Base-by-base conservation (phyloP, 2,888 invertebrate genomes). In the Cephalotes varians region DNA sequence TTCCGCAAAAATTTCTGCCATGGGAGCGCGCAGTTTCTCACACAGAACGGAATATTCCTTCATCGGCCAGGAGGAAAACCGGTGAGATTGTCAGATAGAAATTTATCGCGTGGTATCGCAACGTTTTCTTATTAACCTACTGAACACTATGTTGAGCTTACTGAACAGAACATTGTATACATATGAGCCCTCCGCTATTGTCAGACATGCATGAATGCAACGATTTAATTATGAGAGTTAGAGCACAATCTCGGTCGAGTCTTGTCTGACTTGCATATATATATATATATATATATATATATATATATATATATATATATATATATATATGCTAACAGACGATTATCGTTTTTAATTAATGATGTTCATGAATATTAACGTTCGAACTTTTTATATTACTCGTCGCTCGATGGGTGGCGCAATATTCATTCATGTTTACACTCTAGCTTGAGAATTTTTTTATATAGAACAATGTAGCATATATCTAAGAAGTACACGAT, bases 61-160 rank as follows among this genome's bases (percentile, higher is more conserved):
- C 44, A 56, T 56, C 21, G 73, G 49, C 28, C 40, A 31, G 5
- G 77, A 56, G 44, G 25, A 49, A 49, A 62, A 65, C 73, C 56
- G 76, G 64, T 64, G 87, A 77, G 79, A 83, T 73, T 83, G 67
- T 49, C 62, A 37, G 71, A 67, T 72, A 71, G 74, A 88, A 77
- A 83, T 88, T 86, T 85, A 88, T n/a, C n/a, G 83, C 88, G 62
- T n/a, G 21, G 37, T 3, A 65, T 62, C 65, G 51, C 86, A 81
- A 82, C 64, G 73, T 72, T 81, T 81, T 86, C 85, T 86, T 86
- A 82, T 77, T 82, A 77, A 71, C 85, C 77, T 81, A 80, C 72
- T 54, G 64, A 85, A 80, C 85, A 64, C 47, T 40, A 12, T n/a
- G n/a, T n/a, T n/a, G n/a, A n/a, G n/a, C n/a, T n/a, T n/a, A n/a